Conservation (phyloP, 2,113 vertebrate genomes). For the Lontra canadensis region DNA sequence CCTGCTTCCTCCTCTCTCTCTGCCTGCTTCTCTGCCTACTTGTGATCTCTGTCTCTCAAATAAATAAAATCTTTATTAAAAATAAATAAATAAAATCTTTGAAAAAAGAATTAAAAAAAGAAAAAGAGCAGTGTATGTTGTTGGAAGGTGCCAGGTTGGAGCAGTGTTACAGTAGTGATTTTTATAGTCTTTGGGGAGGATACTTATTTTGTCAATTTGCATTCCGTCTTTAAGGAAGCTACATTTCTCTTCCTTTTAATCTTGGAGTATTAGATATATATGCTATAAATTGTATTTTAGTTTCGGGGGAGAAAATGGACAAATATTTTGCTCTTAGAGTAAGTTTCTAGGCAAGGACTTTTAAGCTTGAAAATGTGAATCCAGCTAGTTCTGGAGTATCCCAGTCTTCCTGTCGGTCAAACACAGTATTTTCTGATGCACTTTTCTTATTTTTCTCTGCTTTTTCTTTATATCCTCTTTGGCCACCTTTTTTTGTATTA, state of each 20-base stretch:
- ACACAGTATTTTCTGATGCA: neutral
- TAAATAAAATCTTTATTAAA: neutral
- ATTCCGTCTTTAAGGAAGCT: conserved; percentile 4
- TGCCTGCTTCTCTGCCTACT: too few species aligned
- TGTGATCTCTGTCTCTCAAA: neutral
- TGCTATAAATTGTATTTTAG: neutral
- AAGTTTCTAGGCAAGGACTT: neutral
- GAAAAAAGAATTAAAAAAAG: too few species aligned
- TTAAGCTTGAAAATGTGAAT: neutral
- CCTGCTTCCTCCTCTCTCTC: too few species aligned
- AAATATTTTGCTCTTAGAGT: neutral
- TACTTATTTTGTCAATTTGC: neutral
- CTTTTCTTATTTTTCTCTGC: neutral
- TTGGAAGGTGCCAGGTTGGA: neutral
- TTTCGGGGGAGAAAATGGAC: neutral
- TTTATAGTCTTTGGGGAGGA: neutral
- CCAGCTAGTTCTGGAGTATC: neutral
- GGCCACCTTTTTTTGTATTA: neutral
- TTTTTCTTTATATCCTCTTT: neutral
- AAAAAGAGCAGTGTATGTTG: neutral
- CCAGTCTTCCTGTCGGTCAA: neutral
- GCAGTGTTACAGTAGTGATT: neutral
- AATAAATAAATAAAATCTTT: too few species aligned
- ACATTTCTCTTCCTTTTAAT: neutral
- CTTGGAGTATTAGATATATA: neutral